Evolutionary conservation across 2,113 vertebrate genomes (phyloP).

Genomic region (Phaethornis superciliosus): DNA sequence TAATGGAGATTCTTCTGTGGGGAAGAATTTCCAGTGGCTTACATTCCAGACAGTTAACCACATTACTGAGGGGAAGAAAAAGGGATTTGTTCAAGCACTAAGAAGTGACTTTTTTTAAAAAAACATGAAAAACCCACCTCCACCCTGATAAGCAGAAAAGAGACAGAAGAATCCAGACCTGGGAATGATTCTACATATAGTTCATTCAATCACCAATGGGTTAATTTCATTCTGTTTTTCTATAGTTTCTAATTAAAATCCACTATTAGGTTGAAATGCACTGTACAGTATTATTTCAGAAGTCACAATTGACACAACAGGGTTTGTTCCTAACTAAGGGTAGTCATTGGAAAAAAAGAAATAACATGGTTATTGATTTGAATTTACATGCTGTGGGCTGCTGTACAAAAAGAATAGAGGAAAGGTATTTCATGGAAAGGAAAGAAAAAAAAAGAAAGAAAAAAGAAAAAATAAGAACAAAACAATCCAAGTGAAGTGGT

Average conservation of each 20-base stretch:
- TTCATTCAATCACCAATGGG: neutral
- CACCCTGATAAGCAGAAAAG: neutral
- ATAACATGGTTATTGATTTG: neutral
- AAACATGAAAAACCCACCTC: neutral
- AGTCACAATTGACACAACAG: neutral
- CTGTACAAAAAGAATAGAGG: neutral
- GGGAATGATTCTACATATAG: neutral
- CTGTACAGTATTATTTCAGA: neutral
- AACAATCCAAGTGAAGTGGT: neutral
- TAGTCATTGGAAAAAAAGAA: neutral
- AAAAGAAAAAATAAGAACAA: neutral
- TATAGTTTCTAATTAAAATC: neutral
- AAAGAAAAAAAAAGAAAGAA: neutral
- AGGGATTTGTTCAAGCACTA: constrained; percentile 64
- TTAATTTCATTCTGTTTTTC: neutral
- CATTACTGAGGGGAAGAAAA: constrained; percentile 58
- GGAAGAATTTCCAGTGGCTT: constrained; percentile 70
- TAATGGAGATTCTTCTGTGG: constrained; percentile 68
- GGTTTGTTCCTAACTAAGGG: neutral
- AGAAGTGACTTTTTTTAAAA: neutral
- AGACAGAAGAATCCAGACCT: neutral
- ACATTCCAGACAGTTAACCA: constrained; percentile 73
- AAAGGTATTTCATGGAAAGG: neutral
- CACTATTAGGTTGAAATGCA: neutral
- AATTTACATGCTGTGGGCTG: neutral